Conservation (phyloP, 2,113 vertebrate genomes). For the Puntigrus tetrazona region DNA sequence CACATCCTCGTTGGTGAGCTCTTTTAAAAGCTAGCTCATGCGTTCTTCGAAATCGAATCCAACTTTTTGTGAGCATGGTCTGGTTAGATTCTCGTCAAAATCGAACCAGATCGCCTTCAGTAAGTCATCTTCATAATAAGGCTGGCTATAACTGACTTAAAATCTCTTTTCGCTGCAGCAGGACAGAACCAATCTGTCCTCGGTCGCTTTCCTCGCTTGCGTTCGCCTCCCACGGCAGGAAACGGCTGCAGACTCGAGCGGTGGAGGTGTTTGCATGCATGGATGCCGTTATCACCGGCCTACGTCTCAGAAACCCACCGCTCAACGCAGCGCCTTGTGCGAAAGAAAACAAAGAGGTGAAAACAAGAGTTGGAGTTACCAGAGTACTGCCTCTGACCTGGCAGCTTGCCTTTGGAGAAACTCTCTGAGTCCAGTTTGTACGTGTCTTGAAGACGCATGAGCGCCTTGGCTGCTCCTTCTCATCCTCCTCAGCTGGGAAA, state of each 20-base stretch:
- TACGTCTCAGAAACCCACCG: neutral
- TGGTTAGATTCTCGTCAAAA: neutral
- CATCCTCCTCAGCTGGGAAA: constrained; percentile 92
- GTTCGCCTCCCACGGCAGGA: too few relatives aligned
- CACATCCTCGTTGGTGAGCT: too few relatives aligned
- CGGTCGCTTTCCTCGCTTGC: too few relatives aligned
- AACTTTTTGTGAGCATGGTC: neutral
- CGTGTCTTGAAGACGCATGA: constrained; percentile 97
- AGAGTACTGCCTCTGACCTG: constrained; percentile 73
- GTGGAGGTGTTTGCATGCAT: too few relatives aligned
- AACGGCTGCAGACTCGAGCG: too few relatives aligned
- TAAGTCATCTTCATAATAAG: too few relatives aligned
- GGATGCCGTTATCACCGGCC: too few relatives aligned
- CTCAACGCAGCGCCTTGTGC: neutral
- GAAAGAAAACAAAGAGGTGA: neutral
- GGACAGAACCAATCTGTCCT: too few relatives aligned
- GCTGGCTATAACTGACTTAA: too few relatives aligned
- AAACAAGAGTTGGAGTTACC: constrained; percentile 16
- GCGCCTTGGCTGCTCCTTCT: constrained; percentile 89
- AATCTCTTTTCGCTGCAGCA: too few relatives aligned
- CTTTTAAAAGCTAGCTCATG: neutral
- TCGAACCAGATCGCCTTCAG: too few relatives aligned
- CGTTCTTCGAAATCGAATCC: neutral
- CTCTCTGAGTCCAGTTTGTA: constrained; percentile 92
- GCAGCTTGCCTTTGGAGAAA: constrained; percentile 87